Evolutionary conservation across 2,888 invertebrate genomes (phyloP).

Genomic region (Thecophora atra): DNA sequence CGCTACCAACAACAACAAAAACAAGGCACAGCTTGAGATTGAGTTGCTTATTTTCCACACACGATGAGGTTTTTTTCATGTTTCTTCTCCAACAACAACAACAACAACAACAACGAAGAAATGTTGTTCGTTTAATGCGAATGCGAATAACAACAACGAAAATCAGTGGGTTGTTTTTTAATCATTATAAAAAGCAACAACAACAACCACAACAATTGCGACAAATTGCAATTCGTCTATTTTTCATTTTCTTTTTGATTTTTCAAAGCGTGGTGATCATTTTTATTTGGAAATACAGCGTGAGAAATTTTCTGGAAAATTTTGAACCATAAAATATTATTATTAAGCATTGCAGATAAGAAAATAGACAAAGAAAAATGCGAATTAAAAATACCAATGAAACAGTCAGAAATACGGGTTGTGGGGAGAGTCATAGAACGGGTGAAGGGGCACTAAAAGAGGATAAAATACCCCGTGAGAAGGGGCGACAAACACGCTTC

Average conservation of each 20-base stretch:
- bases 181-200: conserved; percentile 18
- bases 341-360: not conserved
- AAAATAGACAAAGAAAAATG: too few relatives aligned
- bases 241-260: conserved; percentile 7
- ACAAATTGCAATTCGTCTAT: not conserved
- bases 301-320: conserved; percentile 21
- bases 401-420: not conserved
- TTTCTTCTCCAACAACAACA: too few relatives aligned
- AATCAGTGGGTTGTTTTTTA: conserved; percentile 1
- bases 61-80: not conserved
- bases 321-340: not conserved
- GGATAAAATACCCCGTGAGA: too few relatives aligned
- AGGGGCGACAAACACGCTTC: too few relatives aligned
- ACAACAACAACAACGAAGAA: not conserved
- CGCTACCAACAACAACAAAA: not conserved
- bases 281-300: not conserved
- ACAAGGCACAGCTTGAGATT: not conserved
- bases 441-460: not conserved
- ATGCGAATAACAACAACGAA: conserved; percentile 2
- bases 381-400: too few relatives aligned
- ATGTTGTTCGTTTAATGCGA: conserved; percentile 13
- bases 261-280: too few relatives aligned
- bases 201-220: conserved; percentile 20
- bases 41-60: conserved; percentile 9
- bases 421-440: not conserved